Evolutionary conservation across 2,797 vertebrate genomes (phyloP).

Genomic region (Astyanax mexicanus): DNA sequence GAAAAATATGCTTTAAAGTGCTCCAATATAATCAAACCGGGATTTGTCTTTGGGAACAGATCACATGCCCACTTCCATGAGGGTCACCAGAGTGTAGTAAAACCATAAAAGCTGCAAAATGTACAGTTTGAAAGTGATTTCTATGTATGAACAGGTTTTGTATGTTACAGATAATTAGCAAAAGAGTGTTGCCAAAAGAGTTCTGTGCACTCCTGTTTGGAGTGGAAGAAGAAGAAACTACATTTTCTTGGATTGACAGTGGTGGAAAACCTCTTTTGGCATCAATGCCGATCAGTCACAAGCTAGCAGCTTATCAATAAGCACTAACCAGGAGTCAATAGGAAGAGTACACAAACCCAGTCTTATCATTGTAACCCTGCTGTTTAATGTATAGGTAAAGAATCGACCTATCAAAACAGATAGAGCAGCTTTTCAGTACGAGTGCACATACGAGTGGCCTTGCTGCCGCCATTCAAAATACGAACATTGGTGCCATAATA

Average conservation of each 20-base stretch:
- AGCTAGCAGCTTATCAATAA: constrained; percentile 57
- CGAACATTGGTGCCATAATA: constrained; percentile 69
- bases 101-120: too few relatives aligned
- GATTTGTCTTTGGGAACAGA: too few relatives aligned
- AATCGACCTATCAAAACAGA: constrained; percentile 69
- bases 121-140: too few relatives aligned
- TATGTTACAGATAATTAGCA: too few relatives aligned
- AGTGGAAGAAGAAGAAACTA: constrained; percentile 34
- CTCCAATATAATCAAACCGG: too few relatives aligned
- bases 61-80: too few relatives aligned
- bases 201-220: constrained; percentile 24
- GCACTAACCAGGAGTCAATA: constrained; percentile 56
- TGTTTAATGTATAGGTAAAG: constrained; percentile 49
- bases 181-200: too few relatives aligned
- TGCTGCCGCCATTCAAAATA: constrained; percentile 57
- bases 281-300: constrained; percentile 54
- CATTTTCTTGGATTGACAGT: constrained; percentile 42
- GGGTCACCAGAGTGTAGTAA: too few relatives aligned
- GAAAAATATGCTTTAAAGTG: too few relatives aligned
- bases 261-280: constrained; percentile 50
- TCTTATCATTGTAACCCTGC: constrained; percentile 53
- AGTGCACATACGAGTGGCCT: constrained; percentile 67
- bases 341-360: constrained; percentile 45
- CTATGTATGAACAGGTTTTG: too few relatives aligned
- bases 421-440: constrained; percentile 72